Percentiles rank a stretch among this genome's conserved stretches.
Conservation (phyloP, 1,140 invertebrate genomes). For the Aphis craccivora region DNA sequence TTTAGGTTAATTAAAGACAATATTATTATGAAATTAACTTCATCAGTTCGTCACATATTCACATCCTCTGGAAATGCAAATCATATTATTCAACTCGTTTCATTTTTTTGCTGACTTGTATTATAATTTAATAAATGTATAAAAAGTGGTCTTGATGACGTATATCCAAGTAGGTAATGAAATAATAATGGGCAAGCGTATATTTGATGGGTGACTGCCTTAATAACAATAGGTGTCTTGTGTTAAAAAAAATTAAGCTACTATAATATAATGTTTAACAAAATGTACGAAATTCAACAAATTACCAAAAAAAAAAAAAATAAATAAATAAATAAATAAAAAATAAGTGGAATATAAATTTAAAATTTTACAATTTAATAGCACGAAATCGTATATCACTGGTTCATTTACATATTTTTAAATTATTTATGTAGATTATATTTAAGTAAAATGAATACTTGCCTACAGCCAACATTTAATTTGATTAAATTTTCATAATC, state of each 20-base stretch:
- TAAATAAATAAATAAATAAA: neutral
- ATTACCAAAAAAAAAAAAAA: neutral
- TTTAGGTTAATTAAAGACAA: neutral
- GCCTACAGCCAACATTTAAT: neutral
- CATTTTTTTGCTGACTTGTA: neutral
- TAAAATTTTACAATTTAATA: too few species aligned
- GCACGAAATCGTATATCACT: too few species aligned
- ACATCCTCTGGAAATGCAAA: neutral
- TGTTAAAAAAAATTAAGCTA: neutral
- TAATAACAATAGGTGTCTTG: neutral
- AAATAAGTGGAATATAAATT: neutral
- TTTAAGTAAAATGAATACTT: neutral
- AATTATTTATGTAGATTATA: conserved; percentile 6
- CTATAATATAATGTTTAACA: neutral
- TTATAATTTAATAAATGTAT: neutral
- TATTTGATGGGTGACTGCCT: neutral
- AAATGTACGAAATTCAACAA: neutral
- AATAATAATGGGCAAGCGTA: neutral
- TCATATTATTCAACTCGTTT: neutral
- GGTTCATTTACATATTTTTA: neutral
- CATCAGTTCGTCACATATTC: too few species aligned
- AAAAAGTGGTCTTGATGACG: neutral
- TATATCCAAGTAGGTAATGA: neutral
- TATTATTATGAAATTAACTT: neutral
- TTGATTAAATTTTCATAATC: neutral